Evolutionary conservation across 2,113 vertebrate species (phyloP), one percentile per base, ranked within the genome.

Genomic region (Mormyrus iriodes): DNA sequence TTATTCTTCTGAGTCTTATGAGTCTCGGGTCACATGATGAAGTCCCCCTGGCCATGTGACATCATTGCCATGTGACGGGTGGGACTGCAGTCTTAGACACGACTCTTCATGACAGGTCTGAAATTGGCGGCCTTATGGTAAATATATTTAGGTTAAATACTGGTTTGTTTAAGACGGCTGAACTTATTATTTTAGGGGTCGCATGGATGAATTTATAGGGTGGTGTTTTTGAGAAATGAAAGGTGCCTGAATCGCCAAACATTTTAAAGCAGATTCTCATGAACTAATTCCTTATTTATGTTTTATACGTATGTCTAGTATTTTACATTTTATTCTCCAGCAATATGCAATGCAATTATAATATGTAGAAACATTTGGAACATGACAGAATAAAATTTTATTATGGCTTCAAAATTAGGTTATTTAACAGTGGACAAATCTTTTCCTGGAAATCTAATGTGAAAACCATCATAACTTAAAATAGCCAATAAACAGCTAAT

Each of bases 401-500:
- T 95, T 94, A 94, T 92, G 90, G 91, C 93, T 92, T 93, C 94
- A 91, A 95, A 96, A 95, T 93, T 90, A 93, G 94, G 95, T 94
- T 95, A 95, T 94, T 94, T 94, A 93, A 95, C 95, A 95, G 93
- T 90, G 92, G 95, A 95, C 92, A 92, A 94, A 93, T 94, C 94
- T 89, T 86, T 89, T 95, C 92, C 93, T 91, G 93, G 93, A 93
- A 94, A 95, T 96, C 95, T 94, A 65, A 87, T 91, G 91, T 92
- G 93, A 94, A 93, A 93, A 94, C 93, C 92, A 92, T 19, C 88
- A 93, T 92, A 89, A 93, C 94, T 95, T 94, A 94, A 95, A 95
- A 95, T 95, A 95, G 93, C 93, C 91, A 82, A 89, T 89, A 82
- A 92, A 93, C 93, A 94, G 92, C 94, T 94, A 95, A 94, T 96